Evolutionary conservation across 2,797 vertebrate genomes (phyloP), one percentile per base, ranked within the genome.

Genomic region (Malurus leucopterus): DNA sequence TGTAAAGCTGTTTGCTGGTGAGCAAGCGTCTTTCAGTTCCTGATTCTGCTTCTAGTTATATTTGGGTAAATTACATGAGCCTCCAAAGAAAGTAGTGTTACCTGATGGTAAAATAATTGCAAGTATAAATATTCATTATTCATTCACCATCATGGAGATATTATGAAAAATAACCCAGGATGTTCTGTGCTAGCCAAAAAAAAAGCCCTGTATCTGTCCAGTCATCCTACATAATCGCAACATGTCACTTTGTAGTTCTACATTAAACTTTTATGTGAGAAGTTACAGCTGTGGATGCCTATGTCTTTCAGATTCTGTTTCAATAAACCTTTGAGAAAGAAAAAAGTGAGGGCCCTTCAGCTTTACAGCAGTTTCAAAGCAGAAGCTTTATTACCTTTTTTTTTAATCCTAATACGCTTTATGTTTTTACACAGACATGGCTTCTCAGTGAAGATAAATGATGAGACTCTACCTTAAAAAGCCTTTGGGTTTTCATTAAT

Each of bases 321-420:
- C 91, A 94, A 91, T 94, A 94, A 95, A 92, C 83, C 79, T 92
- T 77, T 88, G 83, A 85, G 76, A 70, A 91, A 89, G 71, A 89
- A 93, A 72, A 88, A 93, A 91, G 80, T 68, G 87, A 93, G 93
- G 67, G 64, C 61, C 47, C 34, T 93, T 91, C 80, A 89, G 77
- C 71, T 94, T 94, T 95, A 94, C 71, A 82, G 80, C 80, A 75
- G 50, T 95, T 95, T 93, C 92, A 94, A 95, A 95, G 93, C 81
- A 91, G 80, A 86, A 86, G 85, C 89, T 95, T 95, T 95, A 95
- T 92, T 92, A 88, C 74, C 41, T 59, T 77, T 88, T 83, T 93
- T 93, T 93, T 64, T 2, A 84, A 80, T 80, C 83, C 77, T 93
- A 70, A 41, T 88, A 76, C 1, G 4, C 80, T 93, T 94, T n/a